Evolutionary conservation across 2,113 vertebrate genomes (phyloP).

Genomic region (Gyps fulvus): DNA sequence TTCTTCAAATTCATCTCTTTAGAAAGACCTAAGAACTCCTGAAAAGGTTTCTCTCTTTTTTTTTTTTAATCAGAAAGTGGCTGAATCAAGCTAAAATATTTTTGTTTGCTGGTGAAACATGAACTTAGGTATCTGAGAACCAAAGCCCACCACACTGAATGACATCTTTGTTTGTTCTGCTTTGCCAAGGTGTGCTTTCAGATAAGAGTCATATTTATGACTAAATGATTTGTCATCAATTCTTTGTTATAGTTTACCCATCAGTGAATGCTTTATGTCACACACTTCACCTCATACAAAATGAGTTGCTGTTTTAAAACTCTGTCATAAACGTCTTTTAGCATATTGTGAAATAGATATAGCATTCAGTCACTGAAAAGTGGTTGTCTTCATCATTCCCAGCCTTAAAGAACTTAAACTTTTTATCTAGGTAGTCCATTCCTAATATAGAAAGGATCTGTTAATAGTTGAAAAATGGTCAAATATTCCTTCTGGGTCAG

Average conservation of each 20-base stretch:
- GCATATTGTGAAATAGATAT: background rate
- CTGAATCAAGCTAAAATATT: background rate
- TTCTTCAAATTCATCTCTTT: background rate
- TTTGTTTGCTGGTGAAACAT: background rate
- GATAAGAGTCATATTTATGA: conserved; percentile 6
- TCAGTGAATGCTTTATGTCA: background rate
- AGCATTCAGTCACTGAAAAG: background rate
- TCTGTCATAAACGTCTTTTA: background rate
- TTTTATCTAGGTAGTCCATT: background rate
- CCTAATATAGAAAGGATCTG: background rate
- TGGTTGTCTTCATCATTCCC: background rate
- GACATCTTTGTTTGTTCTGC: background rate
- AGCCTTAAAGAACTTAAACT: background rate
- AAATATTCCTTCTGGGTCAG: background rate
- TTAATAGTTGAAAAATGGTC: background rate
- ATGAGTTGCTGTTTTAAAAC: background rate
- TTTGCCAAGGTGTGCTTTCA: conserved; percentile 2
- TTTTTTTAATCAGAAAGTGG: background rate
- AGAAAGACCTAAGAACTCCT: background rate
- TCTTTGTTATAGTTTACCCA: background rate
- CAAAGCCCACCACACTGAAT: background rate
- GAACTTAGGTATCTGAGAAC: background rate
- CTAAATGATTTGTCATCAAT: background rate
- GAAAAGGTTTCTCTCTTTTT: background rate
- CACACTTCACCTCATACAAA: background rate